Conservation (phyloP, 2,797 vertebrate genomes). For the Triplophysa bombifrons region DNA sequence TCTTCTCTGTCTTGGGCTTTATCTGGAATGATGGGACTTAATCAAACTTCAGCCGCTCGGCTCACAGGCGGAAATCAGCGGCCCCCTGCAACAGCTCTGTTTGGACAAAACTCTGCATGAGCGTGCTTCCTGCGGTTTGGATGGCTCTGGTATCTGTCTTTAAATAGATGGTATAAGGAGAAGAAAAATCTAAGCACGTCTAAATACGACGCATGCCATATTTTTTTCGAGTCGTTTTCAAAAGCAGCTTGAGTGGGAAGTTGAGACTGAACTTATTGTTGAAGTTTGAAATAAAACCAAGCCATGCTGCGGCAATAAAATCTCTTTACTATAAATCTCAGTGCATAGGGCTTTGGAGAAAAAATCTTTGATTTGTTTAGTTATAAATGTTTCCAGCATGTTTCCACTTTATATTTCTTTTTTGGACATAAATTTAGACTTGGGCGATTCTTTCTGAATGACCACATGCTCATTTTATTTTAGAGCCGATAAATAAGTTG, state of each 20-base stretch:
- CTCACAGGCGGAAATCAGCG: background rate
- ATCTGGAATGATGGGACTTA: constrained; percentile 65
- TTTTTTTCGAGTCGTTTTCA: constrained; percentile 45
- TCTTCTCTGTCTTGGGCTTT: constrained; percentile 41
- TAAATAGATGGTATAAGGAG: constrained; percentile 36
- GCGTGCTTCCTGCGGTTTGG: constrained; percentile 23
- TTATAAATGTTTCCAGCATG: constrained; percentile 37
- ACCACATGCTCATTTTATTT: constrained; percentile 41
- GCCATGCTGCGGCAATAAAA: constrained; percentile 42
- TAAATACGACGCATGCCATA: constrained; percentile 7
- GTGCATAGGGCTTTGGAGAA: constrained; percentile 17
- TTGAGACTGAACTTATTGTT: constrained; percentile 21
- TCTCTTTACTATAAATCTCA: constrained; percentile 28
- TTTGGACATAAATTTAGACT: constrained; percentile 31
- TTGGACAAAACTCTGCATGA: constrained; percentile 19
- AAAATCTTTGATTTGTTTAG: constrained; percentile 32
- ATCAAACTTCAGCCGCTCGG: constrained; percentile 52
- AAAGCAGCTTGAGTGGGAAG: constrained; percentile 34
- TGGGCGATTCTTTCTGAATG: constrained; percentile 45
- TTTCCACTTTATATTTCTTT: constrained; percentile 5
- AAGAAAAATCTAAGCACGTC: constrained; percentile 30
- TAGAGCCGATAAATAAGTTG: constrained; percentile 34
- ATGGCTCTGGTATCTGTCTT: constrained; percentile 39
- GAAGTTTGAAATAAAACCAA: constrained; percentile 50
- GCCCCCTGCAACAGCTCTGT: constrained; percentile 8